These are phyloP conservation scores for Sus cebifrons DNA, from an alignment of 2,797 vertebrate genomes.

Conservation along the genomic window DNA sequence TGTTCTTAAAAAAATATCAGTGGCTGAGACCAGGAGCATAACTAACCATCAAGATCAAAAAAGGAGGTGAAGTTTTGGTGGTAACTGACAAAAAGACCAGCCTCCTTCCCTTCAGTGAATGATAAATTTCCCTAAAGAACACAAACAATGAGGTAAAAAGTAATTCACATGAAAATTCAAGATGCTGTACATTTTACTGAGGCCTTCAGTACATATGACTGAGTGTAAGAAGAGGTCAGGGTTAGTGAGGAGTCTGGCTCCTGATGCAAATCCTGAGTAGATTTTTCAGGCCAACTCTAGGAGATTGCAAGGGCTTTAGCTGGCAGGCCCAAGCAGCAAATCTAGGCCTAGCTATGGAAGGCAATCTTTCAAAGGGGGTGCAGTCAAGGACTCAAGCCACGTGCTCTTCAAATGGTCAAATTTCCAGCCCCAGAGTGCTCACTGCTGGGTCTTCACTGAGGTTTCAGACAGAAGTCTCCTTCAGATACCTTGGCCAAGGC, in stretches of 20 bases:
- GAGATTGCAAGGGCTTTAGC: neutral
- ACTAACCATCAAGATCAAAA: neutral
- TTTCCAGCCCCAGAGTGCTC: neutral
- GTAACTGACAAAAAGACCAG: neutral
- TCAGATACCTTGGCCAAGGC: neutral
- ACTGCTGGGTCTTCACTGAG: too few relatives aligned
- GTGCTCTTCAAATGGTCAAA: too few relatives aligned
- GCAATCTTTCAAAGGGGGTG: too few relatives aligned
- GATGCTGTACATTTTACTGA: neutral
- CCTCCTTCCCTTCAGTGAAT: neutral
- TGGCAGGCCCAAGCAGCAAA: neutral
- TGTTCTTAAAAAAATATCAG: neutral
- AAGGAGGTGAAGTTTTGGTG: neutral
- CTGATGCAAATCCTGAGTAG: neutral
- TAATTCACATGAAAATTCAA: neutral
- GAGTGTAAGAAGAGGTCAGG: neutral
- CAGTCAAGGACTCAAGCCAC: neutral
- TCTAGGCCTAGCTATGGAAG: fast-evolving
- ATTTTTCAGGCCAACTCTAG: neutral
- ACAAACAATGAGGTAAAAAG: conserved; percentile 13
- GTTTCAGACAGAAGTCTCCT: too few relatives aligned
- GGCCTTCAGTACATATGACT: neutral
- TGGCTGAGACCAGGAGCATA: neutral
- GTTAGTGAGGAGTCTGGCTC: neutral
- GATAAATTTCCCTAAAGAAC: neutral